These are phyloP conservation scores for Leistus spinibarbis DNA, from an alignment of 2,888 invertebrate species.

Conservation along the genomic window DNA sequence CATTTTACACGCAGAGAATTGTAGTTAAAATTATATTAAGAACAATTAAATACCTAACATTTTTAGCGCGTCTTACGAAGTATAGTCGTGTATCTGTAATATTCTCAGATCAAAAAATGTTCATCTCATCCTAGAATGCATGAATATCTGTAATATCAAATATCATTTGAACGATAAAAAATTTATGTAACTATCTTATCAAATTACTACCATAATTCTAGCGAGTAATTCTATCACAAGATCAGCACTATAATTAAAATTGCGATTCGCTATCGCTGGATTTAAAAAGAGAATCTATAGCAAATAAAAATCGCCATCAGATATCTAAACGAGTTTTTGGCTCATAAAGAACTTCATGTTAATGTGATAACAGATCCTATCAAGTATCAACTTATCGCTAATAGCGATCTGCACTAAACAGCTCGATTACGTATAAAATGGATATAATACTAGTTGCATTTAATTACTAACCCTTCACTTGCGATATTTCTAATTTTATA, in stretches of 20 bases:
- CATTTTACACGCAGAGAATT: no score
- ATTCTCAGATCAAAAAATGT: no score
- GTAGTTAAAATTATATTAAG: no score
- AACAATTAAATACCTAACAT: no score
- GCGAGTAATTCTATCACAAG: not conserved
- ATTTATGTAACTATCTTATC: not conserved
- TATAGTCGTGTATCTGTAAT: no score
- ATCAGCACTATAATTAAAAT: constrained; percentile 1
- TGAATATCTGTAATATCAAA: no score
- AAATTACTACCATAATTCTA: not conserved
- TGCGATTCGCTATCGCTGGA: not conserved
- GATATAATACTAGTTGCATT: not conserved
- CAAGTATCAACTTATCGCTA: constrained; percentile 2
- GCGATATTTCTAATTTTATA: no score
- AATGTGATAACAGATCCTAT: constrained; percentile 21
- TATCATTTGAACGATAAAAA: no score
- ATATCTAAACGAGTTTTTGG: not conserved
- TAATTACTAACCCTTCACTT: not conserved
- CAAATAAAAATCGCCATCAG: not conserved
- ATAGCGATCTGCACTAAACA: constrained; percentile 10
- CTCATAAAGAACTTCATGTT: constrained; percentile 9
- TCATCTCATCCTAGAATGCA: no score
- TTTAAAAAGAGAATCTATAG: not conserved
- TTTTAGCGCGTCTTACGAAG: no score
- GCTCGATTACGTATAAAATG: constrained; percentile 1